phyloP scores from a whole-genome alignment of 2,888 invertebrate genomes.

The Itoplectis maculator region DNA sequence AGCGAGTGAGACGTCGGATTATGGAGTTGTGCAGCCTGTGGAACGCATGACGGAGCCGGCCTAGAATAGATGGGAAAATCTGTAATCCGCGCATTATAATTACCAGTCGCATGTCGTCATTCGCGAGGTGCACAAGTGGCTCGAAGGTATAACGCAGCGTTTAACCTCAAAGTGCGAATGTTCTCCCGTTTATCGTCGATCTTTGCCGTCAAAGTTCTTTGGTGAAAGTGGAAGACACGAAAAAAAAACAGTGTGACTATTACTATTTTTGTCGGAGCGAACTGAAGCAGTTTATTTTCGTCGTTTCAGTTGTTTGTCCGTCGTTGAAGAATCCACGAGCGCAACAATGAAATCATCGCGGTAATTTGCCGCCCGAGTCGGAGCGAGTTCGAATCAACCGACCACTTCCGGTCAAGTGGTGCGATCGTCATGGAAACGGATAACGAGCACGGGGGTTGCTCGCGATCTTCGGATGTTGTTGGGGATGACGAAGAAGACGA shows the following conservation, averaged over 20 bases:
- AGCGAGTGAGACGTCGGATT: too few species aligned
- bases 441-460: neutral
- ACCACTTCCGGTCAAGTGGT: constrained; percentile 49
- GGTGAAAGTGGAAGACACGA: neutral
- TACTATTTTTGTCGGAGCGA: too few species aligned
- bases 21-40: constrained; percentile 59
- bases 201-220: too few species aligned
- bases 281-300: neutral
- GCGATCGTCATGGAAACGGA: constrained; percentile 51
- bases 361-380: constrained; percentile 10
- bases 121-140: constrained; percentile 37
- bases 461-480: constrained; percentile 39
- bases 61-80: constrained; percentile 60
- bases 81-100: constrained; percentile 57
- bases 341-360: constrained; percentile 20
- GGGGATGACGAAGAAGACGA: constrained; percentile 46
- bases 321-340: neutral
- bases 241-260: neutral
- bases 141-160: constrained; percentile 39
- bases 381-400: constrained; percentile 51
- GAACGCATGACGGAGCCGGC: constrained; percentile 27
- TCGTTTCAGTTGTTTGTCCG: constrained; percentile 2
- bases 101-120: constrained; percentile 58
- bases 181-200: constrained; percentile 19
- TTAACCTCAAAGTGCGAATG: constrained; percentile 64